A percentile compares a stretch with the other conserved stretches of the same genome.
Conservation (phyloP, 2,797 vertebrate species). For the Pteronotus mesoamericanus region DNA sequence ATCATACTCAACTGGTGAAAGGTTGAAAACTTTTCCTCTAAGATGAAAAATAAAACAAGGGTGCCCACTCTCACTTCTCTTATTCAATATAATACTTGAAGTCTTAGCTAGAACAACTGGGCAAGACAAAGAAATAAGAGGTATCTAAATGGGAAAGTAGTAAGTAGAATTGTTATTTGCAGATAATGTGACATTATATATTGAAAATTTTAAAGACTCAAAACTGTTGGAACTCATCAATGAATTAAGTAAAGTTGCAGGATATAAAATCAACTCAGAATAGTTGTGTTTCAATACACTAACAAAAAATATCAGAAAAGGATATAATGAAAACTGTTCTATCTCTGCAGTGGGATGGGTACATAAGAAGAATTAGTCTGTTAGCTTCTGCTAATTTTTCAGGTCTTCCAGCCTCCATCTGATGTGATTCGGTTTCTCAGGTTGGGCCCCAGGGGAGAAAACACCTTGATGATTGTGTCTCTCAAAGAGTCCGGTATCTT, state of each 20-base stretch:
- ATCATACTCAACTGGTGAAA: neutral
- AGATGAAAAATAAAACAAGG: neutral
- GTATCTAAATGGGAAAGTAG: neutral
- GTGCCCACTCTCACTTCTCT: neutral
- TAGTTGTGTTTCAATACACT: neutral
- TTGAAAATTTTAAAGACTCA: neutral
- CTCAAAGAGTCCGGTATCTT: neutral
- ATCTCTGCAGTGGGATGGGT: neutral
- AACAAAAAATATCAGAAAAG: neutral
- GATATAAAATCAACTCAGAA: neutral
- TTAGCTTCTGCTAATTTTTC: neutral
- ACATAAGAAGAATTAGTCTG: neutral
- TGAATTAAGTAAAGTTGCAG: neutral
- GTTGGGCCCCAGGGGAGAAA: neutral
- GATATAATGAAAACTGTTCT: neutral
- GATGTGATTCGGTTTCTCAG: neutral
- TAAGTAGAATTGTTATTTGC: neutral
- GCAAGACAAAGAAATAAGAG: neutral
- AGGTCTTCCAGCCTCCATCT: neutral
- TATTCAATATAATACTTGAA: neutral
- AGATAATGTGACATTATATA: neutral
- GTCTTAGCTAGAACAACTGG: neutral
- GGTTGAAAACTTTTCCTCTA: neutral
- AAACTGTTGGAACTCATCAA: neutral
- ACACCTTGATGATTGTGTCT: neutral